Conservation (phyloP, 2,113 vertebrate species). For the Rhipidura dahli region DNA sequence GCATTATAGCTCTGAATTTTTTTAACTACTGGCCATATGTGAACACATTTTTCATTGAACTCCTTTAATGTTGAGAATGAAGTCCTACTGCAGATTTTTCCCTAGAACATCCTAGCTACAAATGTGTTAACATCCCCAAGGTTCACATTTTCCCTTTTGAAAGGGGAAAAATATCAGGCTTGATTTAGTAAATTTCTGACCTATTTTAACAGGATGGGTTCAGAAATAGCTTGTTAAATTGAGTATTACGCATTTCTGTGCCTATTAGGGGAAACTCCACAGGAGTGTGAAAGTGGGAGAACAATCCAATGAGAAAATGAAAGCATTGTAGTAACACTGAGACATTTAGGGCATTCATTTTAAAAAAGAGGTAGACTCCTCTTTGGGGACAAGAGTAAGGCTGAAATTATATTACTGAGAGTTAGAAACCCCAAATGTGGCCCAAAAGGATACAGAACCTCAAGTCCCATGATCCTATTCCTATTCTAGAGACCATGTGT, state of each 20-base stretch:
- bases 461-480: not conserved
- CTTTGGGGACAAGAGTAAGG: not conserved
- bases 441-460: not conserved
- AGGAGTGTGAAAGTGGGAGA: not conserved
- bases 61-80: not conserved
- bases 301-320: not conserved
- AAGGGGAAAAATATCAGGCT: not conserved
- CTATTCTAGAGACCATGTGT: not conserved
- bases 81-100: not conserved
- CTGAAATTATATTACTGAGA: not conserved
- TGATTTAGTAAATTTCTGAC: not conserved
- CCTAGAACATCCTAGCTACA: not conserved
- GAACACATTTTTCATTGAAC: not conserved
- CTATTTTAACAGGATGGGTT: not conserved
- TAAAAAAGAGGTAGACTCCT: not conserved
- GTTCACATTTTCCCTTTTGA: not conserved
- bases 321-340: not conserved
- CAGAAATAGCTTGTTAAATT: not conserved
- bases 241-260: not conserved
- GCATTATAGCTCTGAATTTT: not conserved
- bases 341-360: not conserved
- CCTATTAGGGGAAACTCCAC: not conserved
- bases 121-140: not conserved
- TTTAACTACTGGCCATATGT: not conserved
- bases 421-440: not conserved